phyloP scores from a whole-genome alignment of 2,888 invertebrate species.

The Priocnemis perturbator region DNA sequence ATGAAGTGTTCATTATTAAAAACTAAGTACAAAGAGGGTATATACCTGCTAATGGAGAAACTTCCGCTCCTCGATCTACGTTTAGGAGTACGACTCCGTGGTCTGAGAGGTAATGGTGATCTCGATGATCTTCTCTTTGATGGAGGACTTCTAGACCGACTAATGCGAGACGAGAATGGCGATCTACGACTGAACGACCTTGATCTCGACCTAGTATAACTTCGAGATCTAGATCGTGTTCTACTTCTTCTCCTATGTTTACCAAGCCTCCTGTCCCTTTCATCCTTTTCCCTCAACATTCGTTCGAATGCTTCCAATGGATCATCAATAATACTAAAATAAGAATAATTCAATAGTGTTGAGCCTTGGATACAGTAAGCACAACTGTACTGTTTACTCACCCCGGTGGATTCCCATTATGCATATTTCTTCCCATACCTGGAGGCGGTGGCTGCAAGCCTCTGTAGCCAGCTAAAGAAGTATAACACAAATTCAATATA shows the following conservation, averaged over 20 bases:
- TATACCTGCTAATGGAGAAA: conserved; percentile 78
- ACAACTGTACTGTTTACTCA: conserved; percentile 55
- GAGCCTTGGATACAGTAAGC: neutral
- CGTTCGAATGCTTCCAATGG: conserved; percentile 91
- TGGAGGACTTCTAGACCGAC: conserved; percentile 74
- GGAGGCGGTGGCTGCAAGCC: conserved; percentile 79
- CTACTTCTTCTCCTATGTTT: conserved; percentile 79
- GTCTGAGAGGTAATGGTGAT: conserved; percentile 67
- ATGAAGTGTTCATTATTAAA: too few species aligned
- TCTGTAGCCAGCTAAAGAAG: conserved; percentile 69
- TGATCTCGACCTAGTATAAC: conserved; percentile 75
- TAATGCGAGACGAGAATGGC: conserved; percentile 68
- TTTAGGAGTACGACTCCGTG: conserved; percentile 71
- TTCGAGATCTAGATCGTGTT: conserved; percentile 76
- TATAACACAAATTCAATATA: neutral
- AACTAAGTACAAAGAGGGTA: neutral
- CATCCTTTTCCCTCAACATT: conserved; percentile 90
- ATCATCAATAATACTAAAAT: conserved; percentile 85
- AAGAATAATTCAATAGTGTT: conserved; percentile 47
- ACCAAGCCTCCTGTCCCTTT: conserved; percentile 81
- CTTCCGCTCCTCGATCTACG: conserved; percentile 75
- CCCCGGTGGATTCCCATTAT: conserved; percentile 77
- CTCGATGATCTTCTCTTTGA: conserved; percentile 68
- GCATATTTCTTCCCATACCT: conserved; percentile 76
- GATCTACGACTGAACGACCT: conserved; percentile 71